Evolutionary conservation across 2,113 vertebrate genomes (phyloP).

Genomic region (Anser cygnoides): DNA sequence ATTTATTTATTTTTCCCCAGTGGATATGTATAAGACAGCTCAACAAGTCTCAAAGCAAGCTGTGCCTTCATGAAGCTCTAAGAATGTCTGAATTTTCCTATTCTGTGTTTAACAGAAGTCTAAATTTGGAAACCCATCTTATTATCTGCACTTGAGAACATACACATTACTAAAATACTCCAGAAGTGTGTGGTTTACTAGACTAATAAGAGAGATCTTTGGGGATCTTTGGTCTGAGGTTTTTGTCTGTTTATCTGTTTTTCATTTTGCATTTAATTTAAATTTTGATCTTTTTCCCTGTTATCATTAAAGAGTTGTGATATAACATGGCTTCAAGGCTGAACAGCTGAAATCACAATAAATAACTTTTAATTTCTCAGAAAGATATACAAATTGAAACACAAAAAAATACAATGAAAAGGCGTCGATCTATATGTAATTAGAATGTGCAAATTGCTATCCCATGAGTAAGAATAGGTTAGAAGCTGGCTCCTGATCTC

Average conservation of each 20-base stretch:
- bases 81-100: constrained; percentile 16
- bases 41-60: constrained; percentile 18
- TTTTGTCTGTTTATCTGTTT: neutral
- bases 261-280: neutral
- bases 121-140: constrained; percentile 12
- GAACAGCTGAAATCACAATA: neutral
- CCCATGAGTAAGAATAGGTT: neutral
- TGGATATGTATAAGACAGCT: neutral
- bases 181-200: neutral
- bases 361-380: neutral
- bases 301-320: neutral
- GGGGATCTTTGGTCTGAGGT: fast-evolving
- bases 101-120: neutral
- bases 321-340: neutral
- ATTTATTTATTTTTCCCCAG: neutral
- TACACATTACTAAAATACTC: neutral
- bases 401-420: neutral
- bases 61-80: neutral
- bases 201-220: neutral
- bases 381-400: neutral
- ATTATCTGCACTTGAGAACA: neutral
- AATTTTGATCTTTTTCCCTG: neutral
- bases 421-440: neutral
- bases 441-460: neutral
- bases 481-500: neutral